Base-by-base conservation (phyloP, 2,888 invertebrate species). In the Eupeodes latifasciatus region DNA sequence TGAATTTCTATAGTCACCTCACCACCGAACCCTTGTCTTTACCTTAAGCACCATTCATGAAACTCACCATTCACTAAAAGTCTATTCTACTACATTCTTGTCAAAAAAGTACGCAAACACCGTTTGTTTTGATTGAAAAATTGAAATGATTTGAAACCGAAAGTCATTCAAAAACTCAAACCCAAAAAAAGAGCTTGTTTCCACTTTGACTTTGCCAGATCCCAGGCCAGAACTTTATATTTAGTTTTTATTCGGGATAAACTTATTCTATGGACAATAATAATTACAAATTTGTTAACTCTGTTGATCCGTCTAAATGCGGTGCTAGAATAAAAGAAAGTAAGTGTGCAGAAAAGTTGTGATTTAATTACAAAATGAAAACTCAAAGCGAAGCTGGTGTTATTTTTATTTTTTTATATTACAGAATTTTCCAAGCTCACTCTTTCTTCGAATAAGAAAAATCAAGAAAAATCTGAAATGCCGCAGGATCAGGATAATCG, bases 341-440 rank as follows among this genome's bases (percentile, higher is more conserved):
- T 91, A 91, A 87, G 91, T 90, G 6, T 40, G 6, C 40, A 7
- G 40, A 9, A n/a, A 2, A 1, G 4, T 1, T 51, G 61, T 47
- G 36, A 16, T 11, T 4, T 5, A 0, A 1, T 4, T 72, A 5
- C 53, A 57, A 9, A 1, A 19, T 5, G 47, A 40, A 59, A 16
- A 55, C 27, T 44, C 3, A 11, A 16, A 4, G 14, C 6, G 40
- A 40, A 40, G 2, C 10, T 36, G 27, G 3, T 19, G 19, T 19
- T 40, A 16, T 19, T 40, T 62, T 4, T 4, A 4, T 40, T n/a
- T 12, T 74, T 49, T 6, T 7, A 78, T 82, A 9, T 66, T 59
- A 14, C 59, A 92, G 92, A 91, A 88, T 93, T 93, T 75, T 90
- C 92, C 1, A 93, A 93, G 89, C 88, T 93, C 55, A 93, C 93